phyloP scores from a whole-genome alignment of 2,797 vertebrate genomes.

The Parauchenoglanis punctatus region DNA sequence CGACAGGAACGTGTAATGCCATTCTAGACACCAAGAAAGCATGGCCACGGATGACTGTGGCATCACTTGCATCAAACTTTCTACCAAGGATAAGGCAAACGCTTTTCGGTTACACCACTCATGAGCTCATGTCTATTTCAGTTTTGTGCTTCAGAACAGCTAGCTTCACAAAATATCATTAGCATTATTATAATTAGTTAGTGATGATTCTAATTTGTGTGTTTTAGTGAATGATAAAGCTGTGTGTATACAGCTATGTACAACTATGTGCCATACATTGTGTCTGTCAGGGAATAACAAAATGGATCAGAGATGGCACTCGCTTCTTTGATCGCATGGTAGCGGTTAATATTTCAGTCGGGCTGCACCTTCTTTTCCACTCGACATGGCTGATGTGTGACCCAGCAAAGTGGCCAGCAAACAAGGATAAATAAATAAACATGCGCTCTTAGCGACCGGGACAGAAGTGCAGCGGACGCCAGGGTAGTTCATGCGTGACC shows the following conservation, averaged over 20 bases:
- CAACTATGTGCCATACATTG: neutral
- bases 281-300: constrained; percentile 27
- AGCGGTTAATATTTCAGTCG: constrained; percentile 51
- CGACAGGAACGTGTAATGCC: neutral
- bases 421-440: constrained; percentile 58
- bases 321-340: constrained; percentile 39
- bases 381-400: constrained; percentile 35
- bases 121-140: neutral
- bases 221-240: neutral
- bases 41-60: neutral
- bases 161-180: neutral
- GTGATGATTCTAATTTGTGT: neutral
- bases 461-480: constrained; percentile 35
- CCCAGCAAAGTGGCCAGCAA: constrained; percentile 48
- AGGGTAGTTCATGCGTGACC: constrained; percentile 56
- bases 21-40: neutral
- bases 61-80: neutral
- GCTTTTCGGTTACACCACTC: neutral
- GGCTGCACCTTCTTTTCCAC: constrained; percentile 28
- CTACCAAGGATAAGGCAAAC: neutral
- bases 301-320: neutral
- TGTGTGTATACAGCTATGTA: neutral
- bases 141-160: neutral
- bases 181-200: neutral
- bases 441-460: constrained; percentile 39